These are phyloP conservation scores for Leptinotarsa rubiginosa DNA, from an alignment of 2,888 invertebrate species.

Conservation along the genomic window DNA sequence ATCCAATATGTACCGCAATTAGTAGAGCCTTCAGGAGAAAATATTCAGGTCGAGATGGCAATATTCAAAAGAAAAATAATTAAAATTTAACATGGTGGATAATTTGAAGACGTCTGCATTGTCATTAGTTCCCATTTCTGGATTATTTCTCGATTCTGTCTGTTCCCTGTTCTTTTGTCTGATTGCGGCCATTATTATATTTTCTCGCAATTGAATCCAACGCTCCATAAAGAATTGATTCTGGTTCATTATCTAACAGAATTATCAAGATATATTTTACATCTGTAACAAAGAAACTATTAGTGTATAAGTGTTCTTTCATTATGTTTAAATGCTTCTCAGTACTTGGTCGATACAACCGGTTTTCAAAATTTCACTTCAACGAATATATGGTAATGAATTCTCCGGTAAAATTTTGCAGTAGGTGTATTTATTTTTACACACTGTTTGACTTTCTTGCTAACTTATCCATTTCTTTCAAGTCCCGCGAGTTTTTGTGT, in stretches of 20 bases:
- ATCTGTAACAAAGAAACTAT: too few relatives aligned
- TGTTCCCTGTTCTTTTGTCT: neutral
- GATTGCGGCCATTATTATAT: neutral
- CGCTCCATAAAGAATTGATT: neutral
- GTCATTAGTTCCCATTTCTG: constrained; percentile 3
- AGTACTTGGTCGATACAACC: too few relatives aligned
- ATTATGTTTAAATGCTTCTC: too few relatives aligned
- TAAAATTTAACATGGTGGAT: constrained; percentile 1
- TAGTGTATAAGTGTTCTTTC: too few relatives aligned
- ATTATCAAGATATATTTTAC: too few relatives aligned
- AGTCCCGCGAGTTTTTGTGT: too few relatives aligned
- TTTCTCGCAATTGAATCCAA: neutral
- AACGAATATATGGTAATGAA: too few relatives aligned
- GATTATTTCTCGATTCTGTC: neutral
- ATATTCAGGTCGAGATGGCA: constrained; percentile 47
- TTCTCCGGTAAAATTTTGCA: too few relatives aligned
- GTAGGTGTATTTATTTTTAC: too few relatives aligned
- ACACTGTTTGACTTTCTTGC: too few relatives aligned
- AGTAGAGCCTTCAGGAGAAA: constrained; percentile 39
- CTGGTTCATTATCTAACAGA: neutral
- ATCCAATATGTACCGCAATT: constrained; percentile 55
- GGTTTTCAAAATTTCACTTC: too few relatives aligned
- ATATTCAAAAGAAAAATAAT: constrained; percentile 9
- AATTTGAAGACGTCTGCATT: neutral
- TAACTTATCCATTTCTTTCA: too few relatives aligned